Conservation (phyloP, 1,140 invertebrate species). For the Monomorium pharaonis region DNA sequence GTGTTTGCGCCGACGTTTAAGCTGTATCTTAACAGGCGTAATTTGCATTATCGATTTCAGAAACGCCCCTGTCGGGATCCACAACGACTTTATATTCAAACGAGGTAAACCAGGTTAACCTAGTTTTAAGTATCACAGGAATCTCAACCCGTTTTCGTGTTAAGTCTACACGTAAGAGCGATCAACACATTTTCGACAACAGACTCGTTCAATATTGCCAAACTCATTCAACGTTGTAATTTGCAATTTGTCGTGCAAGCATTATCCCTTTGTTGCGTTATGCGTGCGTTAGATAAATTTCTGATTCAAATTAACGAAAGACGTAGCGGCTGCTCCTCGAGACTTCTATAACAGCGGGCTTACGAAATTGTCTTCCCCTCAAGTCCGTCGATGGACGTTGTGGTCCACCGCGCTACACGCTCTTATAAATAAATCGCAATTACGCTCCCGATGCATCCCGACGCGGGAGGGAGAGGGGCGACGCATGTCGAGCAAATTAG, state of each 20-base stretch:
- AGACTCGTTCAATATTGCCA: not conserved
- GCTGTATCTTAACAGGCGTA: constrained; percentile 53
- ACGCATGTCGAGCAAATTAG: constrained; percentile 44
- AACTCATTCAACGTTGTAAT: not conserved
- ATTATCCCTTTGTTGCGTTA: not conserved
- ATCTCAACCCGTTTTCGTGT: constrained; percentile 22
- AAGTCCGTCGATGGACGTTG: not conserved
- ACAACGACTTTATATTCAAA: constrained; percentile 59
- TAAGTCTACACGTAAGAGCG: not conserved
- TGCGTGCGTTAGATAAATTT: not conserved
- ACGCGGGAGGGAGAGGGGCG: not conserved
- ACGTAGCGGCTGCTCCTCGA: not conserved
- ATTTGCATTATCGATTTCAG: constrained; percentile 58
- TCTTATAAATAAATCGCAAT: constrained; percentile 44
- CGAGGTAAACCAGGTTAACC: constrained; percentile 48
- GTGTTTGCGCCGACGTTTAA: constrained; percentile 48
- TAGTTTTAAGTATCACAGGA: constrained; percentile 41
- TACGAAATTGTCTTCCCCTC: not conserved
- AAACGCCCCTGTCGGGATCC: constrained; percentile 48
- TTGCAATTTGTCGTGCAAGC: not conserved
- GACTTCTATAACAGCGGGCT: not conserved
- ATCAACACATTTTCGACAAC: not conserved
- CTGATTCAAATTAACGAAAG: not conserved
- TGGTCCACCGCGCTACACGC: not conserved
- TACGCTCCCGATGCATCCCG: constrained; percentile 6